These are phyloP conservation scores for Napeogenes sylphis DNA, from an alignment of 2,888 invertebrate species.

Conservation along the genomic window DNA sequence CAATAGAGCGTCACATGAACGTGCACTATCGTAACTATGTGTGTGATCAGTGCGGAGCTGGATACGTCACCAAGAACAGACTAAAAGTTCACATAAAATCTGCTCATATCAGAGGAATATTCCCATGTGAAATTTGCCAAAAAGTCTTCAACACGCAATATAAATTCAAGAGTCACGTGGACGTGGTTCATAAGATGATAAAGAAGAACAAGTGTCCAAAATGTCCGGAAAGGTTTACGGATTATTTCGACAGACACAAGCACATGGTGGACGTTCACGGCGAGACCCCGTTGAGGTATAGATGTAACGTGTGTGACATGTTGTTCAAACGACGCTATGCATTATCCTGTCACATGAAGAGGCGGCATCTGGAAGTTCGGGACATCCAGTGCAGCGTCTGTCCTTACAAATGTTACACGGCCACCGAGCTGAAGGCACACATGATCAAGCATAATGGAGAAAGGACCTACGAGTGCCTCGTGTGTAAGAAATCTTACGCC, in stretches of 20 bases:
- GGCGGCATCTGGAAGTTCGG: constrained; percentile 56
- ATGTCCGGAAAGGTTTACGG: constrained; percentile 55
- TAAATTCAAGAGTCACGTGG: constrained; percentile 54
- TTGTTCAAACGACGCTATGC: too few relatives aligned
- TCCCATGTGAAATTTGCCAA: constrained; percentile 54
- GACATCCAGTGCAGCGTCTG: constrained; percentile 49
- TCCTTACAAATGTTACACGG: constrained; percentile 49
- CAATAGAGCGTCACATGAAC: constrained; percentile 63
- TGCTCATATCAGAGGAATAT: constrained; percentile 47
- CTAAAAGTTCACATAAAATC: constrained; percentile 56
- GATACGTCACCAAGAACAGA: constrained; percentile 55
- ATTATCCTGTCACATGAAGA: constrained; percentile 46
- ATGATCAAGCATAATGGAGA: constrained; percentile 46
- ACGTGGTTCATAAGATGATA: constrained; percentile 52
- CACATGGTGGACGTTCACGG: constrained; percentile 60
- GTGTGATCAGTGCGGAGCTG: constrained; percentile 58
- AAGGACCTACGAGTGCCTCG: constrained; percentile 49
- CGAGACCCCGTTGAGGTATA: constrained; percentile 49
- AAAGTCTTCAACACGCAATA: constrained; percentile 51
- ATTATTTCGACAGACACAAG: constrained; percentile 57
- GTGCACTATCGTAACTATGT: constrained; percentile 59
- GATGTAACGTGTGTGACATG: constrained; percentile 52
- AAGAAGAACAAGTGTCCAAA: constrained; percentile 58
- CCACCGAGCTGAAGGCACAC: constrained; percentile 43
- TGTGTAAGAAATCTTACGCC: constrained; percentile 59